These are phyloP conservation scores for Herpailurus yagouaroundi DNA, from an alignment of 2,113 vertebrate species.

Conservation along the genomic window DNA sequence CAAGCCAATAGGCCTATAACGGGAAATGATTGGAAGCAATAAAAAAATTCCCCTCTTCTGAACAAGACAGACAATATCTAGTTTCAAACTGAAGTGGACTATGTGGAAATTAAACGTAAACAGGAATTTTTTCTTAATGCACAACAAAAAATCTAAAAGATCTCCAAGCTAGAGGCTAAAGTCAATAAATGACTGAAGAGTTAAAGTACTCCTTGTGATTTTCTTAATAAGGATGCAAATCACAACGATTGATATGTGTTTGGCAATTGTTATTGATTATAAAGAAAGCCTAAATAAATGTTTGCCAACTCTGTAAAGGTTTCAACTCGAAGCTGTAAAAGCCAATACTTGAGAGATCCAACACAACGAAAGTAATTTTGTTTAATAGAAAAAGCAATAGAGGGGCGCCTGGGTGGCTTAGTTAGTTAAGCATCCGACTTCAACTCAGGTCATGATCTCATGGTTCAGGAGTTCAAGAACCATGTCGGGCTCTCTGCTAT, in stretches of 20 bases:
- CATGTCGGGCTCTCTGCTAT: no score
- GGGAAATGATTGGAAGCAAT: constrained; percentile 45
- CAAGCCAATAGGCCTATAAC: not conserved
- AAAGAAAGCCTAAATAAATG: constrained; percentile 53
- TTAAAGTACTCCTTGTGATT: constrained; percentile 19
- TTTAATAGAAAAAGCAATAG: not conserved
- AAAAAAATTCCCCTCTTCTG: not conserved
- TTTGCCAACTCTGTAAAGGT: not conserved
- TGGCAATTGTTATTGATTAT: constrained; percentile 1
- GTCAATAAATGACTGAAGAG: not conserved
- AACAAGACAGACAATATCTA: not conserved
- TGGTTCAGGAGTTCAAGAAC: no score
- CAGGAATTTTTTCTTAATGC: not conserved
- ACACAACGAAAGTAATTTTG: not conserved
- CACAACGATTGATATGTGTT: not conserved
- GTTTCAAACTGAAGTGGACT: constrained; percentile 22
- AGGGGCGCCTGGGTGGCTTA: not conserved
- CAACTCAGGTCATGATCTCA: no score
- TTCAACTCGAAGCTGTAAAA: constrained; percentile 34
- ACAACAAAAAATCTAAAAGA: not conserved
- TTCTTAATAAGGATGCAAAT: constrained; percentile 21
- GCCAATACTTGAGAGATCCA: not conserved
- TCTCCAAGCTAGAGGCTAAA: not conserved
- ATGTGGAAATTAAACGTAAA: constrained; percentile 38
- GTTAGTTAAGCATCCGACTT: no score